phyloP scores from a whole-genome alignment of 2,797 vertebrate genomes.

The Urocyon cinereoargenteus region DNA sequence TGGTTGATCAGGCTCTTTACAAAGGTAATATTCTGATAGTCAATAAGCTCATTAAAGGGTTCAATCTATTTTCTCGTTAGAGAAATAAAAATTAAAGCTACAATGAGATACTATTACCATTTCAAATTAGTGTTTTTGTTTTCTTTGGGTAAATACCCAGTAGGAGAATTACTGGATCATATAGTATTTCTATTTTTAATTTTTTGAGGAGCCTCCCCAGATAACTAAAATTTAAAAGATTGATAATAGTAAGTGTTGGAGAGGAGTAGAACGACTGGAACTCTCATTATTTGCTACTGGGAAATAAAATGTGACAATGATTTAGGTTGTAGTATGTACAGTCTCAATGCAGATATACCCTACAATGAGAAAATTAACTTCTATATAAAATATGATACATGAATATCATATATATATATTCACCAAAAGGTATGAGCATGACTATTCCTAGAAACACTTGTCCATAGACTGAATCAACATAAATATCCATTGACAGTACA shows the following conservation, averaged over 20 bases:
- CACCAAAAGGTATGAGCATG: neutral
- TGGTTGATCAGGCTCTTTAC: neutral
- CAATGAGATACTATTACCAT: neutral
- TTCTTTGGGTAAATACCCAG: neutral
- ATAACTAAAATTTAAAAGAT: neutral
- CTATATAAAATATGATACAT: too few species aligned
- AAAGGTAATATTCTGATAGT: neutral
- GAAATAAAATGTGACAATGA: neutral
- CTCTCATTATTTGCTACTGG: neutral
- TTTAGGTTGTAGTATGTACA: neutral
- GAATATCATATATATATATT: neutral
- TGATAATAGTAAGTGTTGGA: neutral
- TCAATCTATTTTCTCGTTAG: neutral
- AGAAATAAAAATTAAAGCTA: conserved; percentile 7
- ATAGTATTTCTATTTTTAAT: neutral
- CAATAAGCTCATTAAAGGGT: neutral
- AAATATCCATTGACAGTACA: neutral
- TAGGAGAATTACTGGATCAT: neutral
- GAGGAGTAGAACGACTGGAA: neutral
- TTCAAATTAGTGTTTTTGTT: neutral
- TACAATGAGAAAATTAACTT: neutral
- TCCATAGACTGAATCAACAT: neutral
- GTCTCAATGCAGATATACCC: neutral
- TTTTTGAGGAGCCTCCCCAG: neutral
- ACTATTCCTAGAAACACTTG: neutral